Conservation (phyloP, 2,113 vertebrate genomes). For the Anoplopoma fimbria region DNA sequence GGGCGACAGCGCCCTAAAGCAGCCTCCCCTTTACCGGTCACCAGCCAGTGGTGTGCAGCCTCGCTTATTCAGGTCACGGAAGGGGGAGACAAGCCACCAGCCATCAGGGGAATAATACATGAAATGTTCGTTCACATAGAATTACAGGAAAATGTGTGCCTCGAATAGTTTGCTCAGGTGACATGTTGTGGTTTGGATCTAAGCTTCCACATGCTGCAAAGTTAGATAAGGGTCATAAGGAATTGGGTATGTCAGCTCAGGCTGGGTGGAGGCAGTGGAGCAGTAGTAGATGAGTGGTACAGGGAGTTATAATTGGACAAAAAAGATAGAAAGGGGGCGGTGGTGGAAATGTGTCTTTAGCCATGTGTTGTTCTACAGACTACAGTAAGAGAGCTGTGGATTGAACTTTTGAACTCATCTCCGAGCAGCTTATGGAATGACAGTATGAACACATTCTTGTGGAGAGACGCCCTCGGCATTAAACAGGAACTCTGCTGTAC, state of each 20-base stretch:
- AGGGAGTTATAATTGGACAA: conserved; percentile 60
- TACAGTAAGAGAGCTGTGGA: neutral
- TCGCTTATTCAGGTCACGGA: conserved; percentile 64
- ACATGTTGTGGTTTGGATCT: conserved; percentile 12
- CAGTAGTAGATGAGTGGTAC: conserved; percentile 36
- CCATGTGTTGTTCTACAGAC: neutral
- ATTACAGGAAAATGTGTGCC: conserved; percentile 23
- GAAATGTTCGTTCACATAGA: conserved; percentile 24
- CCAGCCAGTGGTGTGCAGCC: conserved; percentile 30
- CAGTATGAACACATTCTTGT: neutral
- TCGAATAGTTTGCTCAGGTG: neutral
- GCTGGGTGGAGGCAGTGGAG: conserved; percentile 39
- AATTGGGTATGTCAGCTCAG: conserved; percentile 36
- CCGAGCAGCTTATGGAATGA: conserved; percentile 22
- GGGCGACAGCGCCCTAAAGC: conserved; percentile 65
- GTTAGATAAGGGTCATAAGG: conserved; percentile 29
- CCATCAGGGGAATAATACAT: conserved; percentile 16
- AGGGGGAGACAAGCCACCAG: conserved; percentile 34
- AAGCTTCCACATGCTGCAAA: neutral
- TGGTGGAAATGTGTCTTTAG: conserved; percentile 12
- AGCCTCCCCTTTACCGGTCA: conserved; percentile 32
- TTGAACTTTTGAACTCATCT: conserved; percentile 63
- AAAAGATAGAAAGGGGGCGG: conserved; percentile 23
- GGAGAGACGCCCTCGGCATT: neutral
- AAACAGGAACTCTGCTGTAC: neutral